These are phyloP conservation scores for Babylonia areolata DNA, from an alignment of 1,140 invertebrate species.

Conservation along the genomic window DNA sequence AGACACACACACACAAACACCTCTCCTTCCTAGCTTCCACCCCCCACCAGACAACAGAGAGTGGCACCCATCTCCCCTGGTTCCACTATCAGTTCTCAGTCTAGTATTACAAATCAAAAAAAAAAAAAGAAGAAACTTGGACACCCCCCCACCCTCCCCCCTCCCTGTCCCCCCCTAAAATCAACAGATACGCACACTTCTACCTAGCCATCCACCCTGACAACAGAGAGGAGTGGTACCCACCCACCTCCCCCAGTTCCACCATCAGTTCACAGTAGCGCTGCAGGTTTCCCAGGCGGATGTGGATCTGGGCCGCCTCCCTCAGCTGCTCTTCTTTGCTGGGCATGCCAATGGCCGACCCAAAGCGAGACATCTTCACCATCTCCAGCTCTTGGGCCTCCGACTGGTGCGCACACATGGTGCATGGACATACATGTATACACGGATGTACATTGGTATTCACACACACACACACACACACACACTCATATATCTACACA, in stretches of 20 bases:
- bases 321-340: slow-evolving; percentile 67
- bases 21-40: background rate
- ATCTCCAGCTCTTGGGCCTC: slow-evolving; percentile 76
- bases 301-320: slow-evolving; percentile 72
- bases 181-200: too few species aligned
- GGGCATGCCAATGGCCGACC: slow-evolving; percentile 67
- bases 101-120: too few species aligned
- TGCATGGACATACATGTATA: background rate
- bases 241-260: slow-evolving; percentile 72
- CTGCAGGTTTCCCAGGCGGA: slow-evolving; percentile 76
- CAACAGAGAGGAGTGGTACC: too few species aligned
- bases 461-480: background rate
- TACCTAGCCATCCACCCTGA: too few species aligned
- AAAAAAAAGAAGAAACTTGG: too few species aligned
- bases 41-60: too few species aligned
- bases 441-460: background rate
- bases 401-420: slow-evolving; percentile 60
- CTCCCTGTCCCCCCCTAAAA: too few species aligned
- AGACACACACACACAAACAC: background rate
- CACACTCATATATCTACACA: too few species aligned
- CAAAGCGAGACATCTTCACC: slow-evolving; percentile 69
- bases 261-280: slow-evolving; percentile 77
- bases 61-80: too few species aligned
- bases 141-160: too few species aligned
- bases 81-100: too few species aligned